Evolutionary conservation across 2,113 vertebrate genomes (phyloP), one percentile per base, ranked within the genome.

Genomic region (Anoplopoma fimbria): DNA sequence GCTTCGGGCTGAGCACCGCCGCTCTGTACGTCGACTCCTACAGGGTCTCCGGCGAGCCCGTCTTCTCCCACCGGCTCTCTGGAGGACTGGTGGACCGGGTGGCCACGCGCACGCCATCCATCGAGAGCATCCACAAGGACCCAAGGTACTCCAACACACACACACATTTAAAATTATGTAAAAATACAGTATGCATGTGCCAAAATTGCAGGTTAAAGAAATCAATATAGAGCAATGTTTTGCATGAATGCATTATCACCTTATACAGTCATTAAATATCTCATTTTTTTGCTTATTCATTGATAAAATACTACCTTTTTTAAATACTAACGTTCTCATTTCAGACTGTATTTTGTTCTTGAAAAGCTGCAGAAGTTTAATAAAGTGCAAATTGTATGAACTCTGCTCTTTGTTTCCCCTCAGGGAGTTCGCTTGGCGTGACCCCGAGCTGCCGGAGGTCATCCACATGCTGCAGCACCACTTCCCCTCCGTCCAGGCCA

Each of bases 91-190:
- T 95, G 1, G 97, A 99, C 0, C 96, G 97, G 9, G 95, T 93
- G 2, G 95, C 95, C 69, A 98, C 98, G 0, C 95, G 98, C 31
- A 98, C 97, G 0, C 97, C 98, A 0, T 99, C 98, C 58, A 97
- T 99, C 57, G 97, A 99, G 94, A 99, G 98, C 95, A 97, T 98
- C 77, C 97, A 99, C 78, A 99, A 99, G 79, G 98, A 99, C 92
- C 97, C 98, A 89, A 98, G 98, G 98, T 95, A 72, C 19, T 21
- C 40, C 23, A 36, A 61, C 69, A 55, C 72, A 51, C 40, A 74
- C 23, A 6, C n/a, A 38, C 33, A 9, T 0, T 3, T 25, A 34
- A 2, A n/a, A 2, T 4, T 55, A 9, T 25, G 29, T n/a, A 51
- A 45, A 67, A 25, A 0, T 17, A 49, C 57, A 31, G 57, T 4